phyloP scores from a whole-genome alignment of 2,888 invertebrate species.

The Gasteruption jaculator region DNA sequence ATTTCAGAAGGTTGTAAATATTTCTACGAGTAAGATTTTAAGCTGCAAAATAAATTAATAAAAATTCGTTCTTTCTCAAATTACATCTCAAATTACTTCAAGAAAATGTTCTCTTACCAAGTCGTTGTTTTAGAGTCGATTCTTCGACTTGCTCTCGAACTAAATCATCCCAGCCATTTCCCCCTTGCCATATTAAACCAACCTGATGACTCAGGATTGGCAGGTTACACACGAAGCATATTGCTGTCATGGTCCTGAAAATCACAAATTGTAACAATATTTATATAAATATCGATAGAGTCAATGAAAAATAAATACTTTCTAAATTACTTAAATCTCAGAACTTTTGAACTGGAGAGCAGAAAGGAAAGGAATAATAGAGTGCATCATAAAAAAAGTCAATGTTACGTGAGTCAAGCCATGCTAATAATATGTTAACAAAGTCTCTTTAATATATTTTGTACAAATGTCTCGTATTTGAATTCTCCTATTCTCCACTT shows the following conservation, averaged over 20 bases:
- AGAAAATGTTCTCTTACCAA: no score
- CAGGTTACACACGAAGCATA: conserved; percentile 95
- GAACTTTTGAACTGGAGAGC: conserved; percentile 19
- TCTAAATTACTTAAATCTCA: no score
- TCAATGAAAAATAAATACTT: no score
- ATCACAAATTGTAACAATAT: no score
- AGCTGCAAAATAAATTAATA: not conserved
- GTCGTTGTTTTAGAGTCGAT: conserved; percentile 76
- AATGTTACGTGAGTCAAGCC: conserved; percentile 40
- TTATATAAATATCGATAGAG: no score
- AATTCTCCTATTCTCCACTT: no score
- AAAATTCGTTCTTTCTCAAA: not conserved
- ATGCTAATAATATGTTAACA: conserved; percentile 46
- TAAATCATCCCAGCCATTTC: conserved; percentile 92
- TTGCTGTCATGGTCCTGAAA: conserved; percentile 85
- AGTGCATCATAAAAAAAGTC: conserved; percentile 37
- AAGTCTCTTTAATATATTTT: no score
- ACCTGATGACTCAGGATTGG: conserved; percentile 93
- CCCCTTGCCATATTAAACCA: conserved; percentile 89
- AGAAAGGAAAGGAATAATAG: conserved; percentile 27
- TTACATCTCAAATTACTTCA: no score
- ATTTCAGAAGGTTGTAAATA: no score
- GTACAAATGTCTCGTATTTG: no score
- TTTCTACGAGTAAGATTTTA: not conserved
- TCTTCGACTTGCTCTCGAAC: conserved; percentile 83